Evolutionary conservation across 2,113 vertebrate species (phyloP), one percentile per base, ranked within the genome.

Genomic region (Sarotherodon lohbergeri): DNA sequence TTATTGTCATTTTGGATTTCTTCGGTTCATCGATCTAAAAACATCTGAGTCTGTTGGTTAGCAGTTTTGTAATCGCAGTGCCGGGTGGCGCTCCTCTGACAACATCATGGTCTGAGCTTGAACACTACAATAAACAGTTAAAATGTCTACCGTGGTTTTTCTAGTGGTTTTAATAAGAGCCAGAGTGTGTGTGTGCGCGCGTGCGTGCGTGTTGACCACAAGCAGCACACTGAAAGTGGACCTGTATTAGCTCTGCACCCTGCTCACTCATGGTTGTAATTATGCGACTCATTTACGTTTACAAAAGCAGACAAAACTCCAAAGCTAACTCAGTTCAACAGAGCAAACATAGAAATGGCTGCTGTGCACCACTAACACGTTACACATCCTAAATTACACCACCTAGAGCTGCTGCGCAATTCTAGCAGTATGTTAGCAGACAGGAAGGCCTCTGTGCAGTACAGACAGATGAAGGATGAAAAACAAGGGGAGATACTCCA

Each of bases 21-120:
- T 36, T 39, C 0, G 0, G 32, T 66, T 66, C 32, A n/a, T 66
- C 10, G 2, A 66, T n/a, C 10, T 66, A 36, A 36, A n/a, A 63
- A 36, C 32, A 66, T 32, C 43, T 24, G 22, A 13, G 10, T 11
- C 22, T 76, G 43, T 76, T 76, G 6, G 41, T 76, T 76, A 48
- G 16, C 5, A 1, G 41, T 76, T 29, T 19, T 12, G 5, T 48
- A 7, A 48, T 50, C 4, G 2, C 11, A 32, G 43, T 11, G 24
- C 3, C 6, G 54, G 22, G 54, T 9, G 4, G 9, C 2, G 11
- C 5, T 10, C 1, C 0, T 5, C 5, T 76, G 27, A 78, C 17
- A 50, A 48, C 41, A 48, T 48, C 22, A 1, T 0, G 5, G 41
- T 48, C 41, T 76, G 14, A 76, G 22, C 43, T 76, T 48, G 9